Conservation (phyloP, 2,797 vertebrate genomes). For the Busarellus nigricollis region DNA sequence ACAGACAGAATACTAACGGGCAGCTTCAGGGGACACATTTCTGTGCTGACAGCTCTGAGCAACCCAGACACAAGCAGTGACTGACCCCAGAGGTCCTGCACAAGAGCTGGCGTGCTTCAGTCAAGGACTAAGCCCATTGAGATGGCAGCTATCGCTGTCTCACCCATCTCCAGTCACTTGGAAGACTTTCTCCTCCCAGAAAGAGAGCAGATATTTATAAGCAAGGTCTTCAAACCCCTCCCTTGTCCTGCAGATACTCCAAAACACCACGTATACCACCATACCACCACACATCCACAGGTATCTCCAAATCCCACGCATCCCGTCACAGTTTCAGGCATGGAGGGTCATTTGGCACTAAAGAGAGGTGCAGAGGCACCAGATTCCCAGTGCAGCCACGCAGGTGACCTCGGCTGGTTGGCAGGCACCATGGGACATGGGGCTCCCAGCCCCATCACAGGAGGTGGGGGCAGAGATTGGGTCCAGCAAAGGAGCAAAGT, state of each 20-base stretch:
- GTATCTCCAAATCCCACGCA: not conserved
- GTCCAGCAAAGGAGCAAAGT: not conserved
- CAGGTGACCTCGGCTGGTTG: not conserved
- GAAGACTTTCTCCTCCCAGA: not conserved
- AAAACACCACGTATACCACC: not conserved
- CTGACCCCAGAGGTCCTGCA: not conserved
- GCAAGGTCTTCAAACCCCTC: not conserved
- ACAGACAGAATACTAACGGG: accelerated
- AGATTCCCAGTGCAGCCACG: not conserved
- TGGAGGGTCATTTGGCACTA: not conserved
- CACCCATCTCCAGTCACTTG: not conserved
- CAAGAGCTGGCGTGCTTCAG: not conserved
- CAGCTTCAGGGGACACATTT: not conserved
- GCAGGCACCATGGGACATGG: not conserved
- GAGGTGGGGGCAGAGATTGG: not conserved
- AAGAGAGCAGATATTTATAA: not conserved
- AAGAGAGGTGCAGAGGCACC: not conserved
- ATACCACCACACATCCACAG: not conserved
- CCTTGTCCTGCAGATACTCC: not conserved
- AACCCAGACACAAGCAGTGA: too few species aligned
- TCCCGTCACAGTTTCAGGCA: too few species aligned
- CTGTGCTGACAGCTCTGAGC: not conserved
- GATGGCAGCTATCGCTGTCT: not conserved
- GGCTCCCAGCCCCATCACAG: not conserved
- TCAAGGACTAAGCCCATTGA: not conserved